Evolutionary conservation across 2,888 invertebrate genomes (phyloP).

Genomic region (Drosophila algonquin): DNA sequence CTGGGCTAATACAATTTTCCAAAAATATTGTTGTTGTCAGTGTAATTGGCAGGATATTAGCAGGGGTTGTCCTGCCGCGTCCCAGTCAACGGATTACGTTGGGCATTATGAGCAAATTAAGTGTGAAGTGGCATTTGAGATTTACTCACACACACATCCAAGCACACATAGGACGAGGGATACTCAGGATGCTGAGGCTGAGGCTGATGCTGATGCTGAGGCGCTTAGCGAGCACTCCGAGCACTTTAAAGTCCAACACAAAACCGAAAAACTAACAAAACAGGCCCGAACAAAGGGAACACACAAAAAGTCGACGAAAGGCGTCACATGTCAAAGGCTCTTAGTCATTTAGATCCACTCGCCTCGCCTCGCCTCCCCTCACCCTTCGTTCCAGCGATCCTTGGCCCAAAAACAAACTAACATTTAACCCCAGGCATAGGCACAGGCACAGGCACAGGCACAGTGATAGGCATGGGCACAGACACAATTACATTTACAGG

Average conservation of each 20-base stretch:
- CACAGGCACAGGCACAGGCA: too few species aligned
- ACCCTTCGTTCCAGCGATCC: not conserved
- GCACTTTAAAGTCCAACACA: conserved; percentile 40
- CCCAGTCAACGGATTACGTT: conserved; percentile 69
- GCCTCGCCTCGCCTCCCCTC: not conserved
- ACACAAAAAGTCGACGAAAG: conserved; percentile 72
- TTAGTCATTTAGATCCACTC: conserved; percentile 20
- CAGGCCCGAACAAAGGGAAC: conserved; percentile 2
- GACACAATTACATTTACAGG: too few species aligned
- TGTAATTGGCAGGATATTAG: conserved; percentile 76
- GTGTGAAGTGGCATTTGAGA: conserved; percentile 81
- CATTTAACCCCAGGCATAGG: conserved; percentile 39
- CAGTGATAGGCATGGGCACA: too few species aligned
- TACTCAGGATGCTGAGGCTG: not conserved
- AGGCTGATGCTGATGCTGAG: conserved; percentile 21
- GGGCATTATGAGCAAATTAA: conserved; percentile 81
- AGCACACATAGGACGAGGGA: not conserved
- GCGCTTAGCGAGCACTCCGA: conserved; percentile 49
- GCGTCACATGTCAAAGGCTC: conserved; percentile 80
- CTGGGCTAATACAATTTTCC: conserved; percentile 63
- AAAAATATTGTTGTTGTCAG: conserved; percentile 73
- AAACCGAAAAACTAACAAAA: conserved; percentile 35
- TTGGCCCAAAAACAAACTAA: conserved; percentile 43
- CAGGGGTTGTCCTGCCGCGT: conserved; percentile 47
- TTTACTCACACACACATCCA: conserved; percentile 37